Base-by-base conservation (phyloP, 2,113 vertebrate genomes). In the Lipophrys pholis region DNA sequence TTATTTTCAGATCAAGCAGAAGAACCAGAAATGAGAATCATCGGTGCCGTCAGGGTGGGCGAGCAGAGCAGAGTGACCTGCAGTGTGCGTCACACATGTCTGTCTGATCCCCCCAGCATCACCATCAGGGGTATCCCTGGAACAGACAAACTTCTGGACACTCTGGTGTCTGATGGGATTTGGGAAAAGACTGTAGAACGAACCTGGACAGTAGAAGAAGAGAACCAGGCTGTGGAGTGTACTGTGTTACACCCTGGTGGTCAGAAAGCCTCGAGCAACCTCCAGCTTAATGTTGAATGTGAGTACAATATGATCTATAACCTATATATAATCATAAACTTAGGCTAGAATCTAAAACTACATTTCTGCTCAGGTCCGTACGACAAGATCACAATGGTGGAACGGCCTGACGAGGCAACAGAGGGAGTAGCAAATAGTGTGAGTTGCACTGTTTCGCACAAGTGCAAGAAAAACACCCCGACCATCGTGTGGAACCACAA, bases 281-380 rank as follows among this genome's bases (percentile, higher is more conserved):
- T 77, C 10, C 55, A 6, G 11, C 70, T 91, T 6, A 74, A 86
- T 48, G 79, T 80, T 46, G 82, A 89, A 76, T 92, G 91, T 91
- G 46, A 90, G 89, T 85, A 61, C 7, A 41, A 15, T 42, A 3
- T 53, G 7, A 12, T 12, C 69, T 30, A 4, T 30, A 30, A 30
- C 21, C n/a, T n/a, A n/a, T n/a, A n/a, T n/a, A n/a, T n/a, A n/a
- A 30, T 30, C 21, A 30, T 30, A 30, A 30, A 30, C 21, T 30
- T 30, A 4, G 4, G 21, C 4, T 30, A 30, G 21, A 30, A 30
- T 30, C 21, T 30, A 2, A 30, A 30, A 0, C 63, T 12, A 16
- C 5, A 0, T 75, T 60, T 57, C 11, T 76, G 4, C n/a, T 60
- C 65, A 93, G 91, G 91, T 79, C 73, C 80, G 3, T 61, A 67